These are phyloP conservation scores for Patiria miniata DNA, from an alignment of 35 echinoderm and acorn worm genomes.

Conservation along the genomic window DNA sequence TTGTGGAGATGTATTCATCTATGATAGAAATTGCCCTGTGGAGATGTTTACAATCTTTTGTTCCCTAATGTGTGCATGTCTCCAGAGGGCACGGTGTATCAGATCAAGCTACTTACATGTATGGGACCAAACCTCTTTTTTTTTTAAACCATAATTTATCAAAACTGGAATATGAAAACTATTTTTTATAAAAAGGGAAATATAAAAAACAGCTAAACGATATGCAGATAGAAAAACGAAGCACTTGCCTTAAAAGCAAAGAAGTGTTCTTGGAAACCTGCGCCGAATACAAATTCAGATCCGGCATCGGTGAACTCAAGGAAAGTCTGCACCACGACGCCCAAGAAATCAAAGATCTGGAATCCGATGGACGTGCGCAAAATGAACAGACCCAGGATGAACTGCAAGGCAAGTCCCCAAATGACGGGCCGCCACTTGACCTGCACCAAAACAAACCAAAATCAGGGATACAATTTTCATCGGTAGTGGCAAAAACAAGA, in stretches of 20 bases:
- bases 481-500: no score
- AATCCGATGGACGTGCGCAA: slow-evolving; percentile 61
- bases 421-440: slow-evolving; percentile 94
- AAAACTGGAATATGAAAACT: no score
- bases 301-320: slow-evolving; percentile 70
- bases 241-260: slow-evolving; percentile 84
- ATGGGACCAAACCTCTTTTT: no score
- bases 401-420: slow-evolving; percentile 84
- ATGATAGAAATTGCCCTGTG: no score
- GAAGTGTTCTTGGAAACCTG: slow-evolving; percentile 61
- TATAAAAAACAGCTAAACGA: not conserved
- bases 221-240: not conserved
- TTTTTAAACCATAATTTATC: no score
- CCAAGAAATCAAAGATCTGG: slow-evolving; percentile 62
- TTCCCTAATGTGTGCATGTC: no score
- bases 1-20: no score
- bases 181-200: not conserved
- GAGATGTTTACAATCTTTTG: no score
- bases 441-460: slow-evolving; percentile 33
- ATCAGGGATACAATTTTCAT: no score
- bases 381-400: slow-evolving; percentile 78
- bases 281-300: slow-evolving; percentile 87
- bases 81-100: no score
- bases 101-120: no score
- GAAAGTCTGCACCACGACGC: slow-evolving; percentile 59